These are phyloP conservation scores for Gambelia wislizenii DNA, from an alignment of 2,797 vertebrate species.

Conservation along the genomic window DNA sequence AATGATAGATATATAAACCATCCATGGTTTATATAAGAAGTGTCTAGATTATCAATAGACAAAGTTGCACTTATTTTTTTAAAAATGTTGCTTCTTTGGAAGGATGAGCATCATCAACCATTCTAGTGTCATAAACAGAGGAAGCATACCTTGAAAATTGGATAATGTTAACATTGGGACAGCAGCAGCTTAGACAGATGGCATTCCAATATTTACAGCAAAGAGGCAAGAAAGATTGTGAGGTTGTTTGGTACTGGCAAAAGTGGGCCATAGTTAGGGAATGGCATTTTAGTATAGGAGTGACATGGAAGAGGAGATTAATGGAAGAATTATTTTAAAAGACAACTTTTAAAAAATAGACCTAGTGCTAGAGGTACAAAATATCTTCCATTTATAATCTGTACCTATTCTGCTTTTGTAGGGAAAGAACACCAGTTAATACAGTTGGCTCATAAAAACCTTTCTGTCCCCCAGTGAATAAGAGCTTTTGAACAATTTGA, in stretches of 20 bases:
- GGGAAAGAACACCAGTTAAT: not conserved
- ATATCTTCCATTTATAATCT: not conserved
- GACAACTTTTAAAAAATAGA: not conserved
- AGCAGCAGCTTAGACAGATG: not conserved
- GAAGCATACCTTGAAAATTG: not conserved
- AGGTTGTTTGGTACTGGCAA: not conserved
- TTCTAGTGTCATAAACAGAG: not conserved
- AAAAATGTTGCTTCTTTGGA: not conserved
- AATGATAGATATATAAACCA: too few relatives aligned
- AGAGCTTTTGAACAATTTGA: not conserved
- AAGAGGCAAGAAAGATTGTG: not conserved
- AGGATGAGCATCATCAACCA: not conserved
- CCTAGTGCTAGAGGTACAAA: not conserved
- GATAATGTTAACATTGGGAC: not conserved
- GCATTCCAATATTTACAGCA: not conserved
- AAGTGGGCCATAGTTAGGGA: not conserved
- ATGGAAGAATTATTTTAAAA: not conserved
- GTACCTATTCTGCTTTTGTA: not conserved
- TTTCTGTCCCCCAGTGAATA: not conserved
- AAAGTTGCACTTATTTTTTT: not conserved
- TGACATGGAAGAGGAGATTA: not conserved
- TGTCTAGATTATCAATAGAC: not conserved
- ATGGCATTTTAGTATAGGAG: not conserved
- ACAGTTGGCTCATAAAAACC: not conserved
- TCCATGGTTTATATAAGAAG: not conserved